Evolutionary conservation across 2,113 vertebrate genomes (phyloP), one percentile per base, ranked within the genome.

Genomic region (Tragulus kanchil): DNA sequence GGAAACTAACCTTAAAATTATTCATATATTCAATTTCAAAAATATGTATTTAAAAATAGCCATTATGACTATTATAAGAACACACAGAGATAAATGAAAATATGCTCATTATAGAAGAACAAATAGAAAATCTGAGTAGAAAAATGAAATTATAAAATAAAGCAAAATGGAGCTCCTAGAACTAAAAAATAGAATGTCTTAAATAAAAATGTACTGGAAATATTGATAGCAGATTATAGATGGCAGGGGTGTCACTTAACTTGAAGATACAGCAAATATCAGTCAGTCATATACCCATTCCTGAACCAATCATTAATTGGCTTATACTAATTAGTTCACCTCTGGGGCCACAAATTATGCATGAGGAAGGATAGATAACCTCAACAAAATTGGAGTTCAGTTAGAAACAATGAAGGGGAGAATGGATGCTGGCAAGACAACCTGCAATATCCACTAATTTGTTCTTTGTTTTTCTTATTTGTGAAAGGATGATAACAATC

Each of bases 61-160:
- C 69, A 59, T 77, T 79, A 3, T 61, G 62, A 61, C 13, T 54
- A 91, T 69, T 67, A 8, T 67, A 62, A 87, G 16, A 89, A 62
- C 62, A 84, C 36, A 50, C 31, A 62, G 61, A 78, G 56, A n/a
- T 83, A 54, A 62, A 64, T n/a, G 16, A 54, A 93, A 93, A 69
- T 56, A 25, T 88, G 25, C 62, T 79, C 6, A 64, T 87, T 36
- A n/a, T 56, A 82, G 78, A 85, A 73, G 59, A 67, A 21, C 21
- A 93, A 36, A 58, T 61, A n/a, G 48, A 52, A 82, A 90, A 45
- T 85, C 26, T 81, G 25, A 64, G 28, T 19, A 94, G 52, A 90
- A 85, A 94, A 93, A 77, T 12, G 28, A 69, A 61, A 62, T 91
- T 79, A 61, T 61, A 61, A 91, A 87, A 10, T 85, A 93, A 36